Base-by-base conservation (phyloP, 37 sponge, comb jelly and placozoan species). In the Ephydatia muelleri region DNA sequence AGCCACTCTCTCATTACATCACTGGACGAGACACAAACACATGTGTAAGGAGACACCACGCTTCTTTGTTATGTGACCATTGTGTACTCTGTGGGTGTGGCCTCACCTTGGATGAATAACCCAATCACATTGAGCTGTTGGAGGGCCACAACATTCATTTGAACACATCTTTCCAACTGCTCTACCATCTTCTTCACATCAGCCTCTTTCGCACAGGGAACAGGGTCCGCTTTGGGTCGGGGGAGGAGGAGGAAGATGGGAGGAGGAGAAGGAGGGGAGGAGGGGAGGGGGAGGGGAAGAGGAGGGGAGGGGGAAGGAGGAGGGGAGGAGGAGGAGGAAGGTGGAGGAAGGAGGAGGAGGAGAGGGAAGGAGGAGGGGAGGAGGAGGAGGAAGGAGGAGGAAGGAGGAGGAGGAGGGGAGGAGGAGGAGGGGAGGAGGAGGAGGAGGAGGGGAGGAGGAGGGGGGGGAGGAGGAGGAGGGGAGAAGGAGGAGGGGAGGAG, bases 21-120 rank as follows among this genome's bases (percentile, higher is more conserved):
- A n/a, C n/a, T n/a, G n/a, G n/a, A n/a, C n/a, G n/a, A n/a, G n/a
- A n/a, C n/a, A n/a, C n/a, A n/a, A n/a, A n/a, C n/a, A n/a, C n/a
- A n/a, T n/a, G n/a, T n/a, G n/a, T n/a, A n/a, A n/a, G n/a, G n/a
- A n/a, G n/a, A n/a, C 29, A 69, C 13, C 29, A 69, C 70, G 26
- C 26, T 30, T 69, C 26, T 11, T 69, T 30, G 29, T 69, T 14
- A 27, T 69, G 13, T 69, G 26, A 69, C 70, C 29, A 11, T 13
- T 69, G 29, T 11, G 5, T 5, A 69, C 26, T 31, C 6, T 31
- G 26, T 31, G 72, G 23, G 30, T 70, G 5, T 30, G 34, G 31
- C 22, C 49, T 49, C 23, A 87, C 87, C 87, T 70, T 87, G 75
- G 13, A 70, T 2, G 77, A 87, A 87, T 19, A 87, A 70, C 16